Percentiles rank a stretch among this genome's conserved stretches.
phyloP scores from a whole-genome alignment of 1,140 invertebrate species.

The Hyles euphorbiae region DNA sequence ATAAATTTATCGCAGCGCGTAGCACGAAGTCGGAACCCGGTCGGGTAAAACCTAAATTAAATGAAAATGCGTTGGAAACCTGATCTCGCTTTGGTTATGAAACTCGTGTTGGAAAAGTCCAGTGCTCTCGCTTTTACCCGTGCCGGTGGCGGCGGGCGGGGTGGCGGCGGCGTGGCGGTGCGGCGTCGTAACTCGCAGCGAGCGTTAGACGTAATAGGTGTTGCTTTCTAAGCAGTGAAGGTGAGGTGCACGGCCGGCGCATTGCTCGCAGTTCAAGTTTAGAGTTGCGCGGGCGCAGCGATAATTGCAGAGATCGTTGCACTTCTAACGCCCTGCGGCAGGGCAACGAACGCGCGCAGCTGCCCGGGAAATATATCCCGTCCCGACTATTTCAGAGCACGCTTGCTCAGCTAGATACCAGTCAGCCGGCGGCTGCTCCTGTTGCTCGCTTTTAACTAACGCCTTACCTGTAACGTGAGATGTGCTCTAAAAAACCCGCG shows the following conservation, averaged over 20 bases:
- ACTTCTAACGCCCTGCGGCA: constrained; percentile 66
- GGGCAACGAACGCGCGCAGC: constrained; percentile 71
- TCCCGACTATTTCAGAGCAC: constrained; percentile 71
- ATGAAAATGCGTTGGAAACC: too few species aligned
- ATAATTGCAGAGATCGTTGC: constrained; percentile 66
- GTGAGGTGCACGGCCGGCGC: constrained; percentile 56
- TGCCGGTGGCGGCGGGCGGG: constrained; percentile 26
- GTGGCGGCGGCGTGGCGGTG: constrained; percentile 2
- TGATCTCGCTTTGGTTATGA: not conserved
- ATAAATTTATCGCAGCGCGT: too few species aligned
- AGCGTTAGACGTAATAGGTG: constrained; percentile 58
- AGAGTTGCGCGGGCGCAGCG: constrained; percentile 43
- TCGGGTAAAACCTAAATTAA: too few species aligned
- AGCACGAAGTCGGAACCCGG: too few species aligned
- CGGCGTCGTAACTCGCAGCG: constrained; percentile 12
- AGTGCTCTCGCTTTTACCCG: constrained; percentile 66
- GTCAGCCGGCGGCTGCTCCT: constrained; percentile 23
- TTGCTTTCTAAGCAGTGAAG: constrained; percentile 72
- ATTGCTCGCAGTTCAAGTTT: constrained; percentile 68
- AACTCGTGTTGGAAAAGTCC: constrained; percentile 17
- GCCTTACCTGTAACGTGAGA: constrained; percentile 55
- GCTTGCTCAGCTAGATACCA: constrained; percentile 47
- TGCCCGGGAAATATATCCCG: constrained; percentile 72
- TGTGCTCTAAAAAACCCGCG: constrained; percentile 4
- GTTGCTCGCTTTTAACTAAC: constrained; percentile 37